Percentiles rank a stretch among this genome's conserved stretches.
These are phyloP conservation scores for Scaeva pyrastri DNA, from an alignment of 2,888 invertebrate genomes.

Conservation along the genomic window DNA sequence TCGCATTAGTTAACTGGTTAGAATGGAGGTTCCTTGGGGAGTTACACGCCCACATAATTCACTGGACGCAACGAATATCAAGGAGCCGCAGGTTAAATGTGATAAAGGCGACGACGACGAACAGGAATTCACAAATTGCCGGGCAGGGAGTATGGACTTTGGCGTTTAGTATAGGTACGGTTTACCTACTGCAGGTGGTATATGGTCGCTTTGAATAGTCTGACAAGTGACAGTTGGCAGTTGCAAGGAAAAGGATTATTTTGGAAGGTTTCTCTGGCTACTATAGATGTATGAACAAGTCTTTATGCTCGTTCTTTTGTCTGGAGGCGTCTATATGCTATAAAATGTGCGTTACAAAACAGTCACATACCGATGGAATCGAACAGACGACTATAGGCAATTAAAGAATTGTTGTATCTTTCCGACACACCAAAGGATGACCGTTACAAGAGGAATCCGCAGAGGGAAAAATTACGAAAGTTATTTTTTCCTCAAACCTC, in stretches of 20 bases:
- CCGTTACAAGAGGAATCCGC: not conserved
- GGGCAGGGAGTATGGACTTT: not conserved
- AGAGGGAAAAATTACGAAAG: constrained; percentile 27
- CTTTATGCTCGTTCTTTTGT: too few relatives aligned
- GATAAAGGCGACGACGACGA: constrained; percentile 51
- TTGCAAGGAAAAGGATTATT: constrained; percentile 53
- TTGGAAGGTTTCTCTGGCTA: not conserved
- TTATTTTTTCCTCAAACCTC: constrained; percentile 11
- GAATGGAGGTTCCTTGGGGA: constrained; percentile 38
- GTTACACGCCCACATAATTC: constrained; percentile 63
- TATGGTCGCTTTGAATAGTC: not conserved
- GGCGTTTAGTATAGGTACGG: not conserved
- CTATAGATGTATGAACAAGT: not conserved
- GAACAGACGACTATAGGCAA: constrained; percentile 52
- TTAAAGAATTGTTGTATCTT: constrained; percentile 59
- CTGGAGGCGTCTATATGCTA: not conserved
- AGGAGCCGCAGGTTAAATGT: constrained; percentile 54
- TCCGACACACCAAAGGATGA: constrained; percentile 49
- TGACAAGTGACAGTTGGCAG: constrained; percentile 49
- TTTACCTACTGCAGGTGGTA: too few relatives aligned
- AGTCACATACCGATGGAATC: constrained; percentile 36
- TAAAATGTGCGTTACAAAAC: constrained; percentile 16
- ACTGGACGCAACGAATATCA: constrained; percentile 44
- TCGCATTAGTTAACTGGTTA: constrained; percentile 64
- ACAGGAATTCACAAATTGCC: constrained; percentile 32